Conservation (phyloP, 2,797 vertebrate genomes). For the Sebastiscus albofasciatus region DNA sequence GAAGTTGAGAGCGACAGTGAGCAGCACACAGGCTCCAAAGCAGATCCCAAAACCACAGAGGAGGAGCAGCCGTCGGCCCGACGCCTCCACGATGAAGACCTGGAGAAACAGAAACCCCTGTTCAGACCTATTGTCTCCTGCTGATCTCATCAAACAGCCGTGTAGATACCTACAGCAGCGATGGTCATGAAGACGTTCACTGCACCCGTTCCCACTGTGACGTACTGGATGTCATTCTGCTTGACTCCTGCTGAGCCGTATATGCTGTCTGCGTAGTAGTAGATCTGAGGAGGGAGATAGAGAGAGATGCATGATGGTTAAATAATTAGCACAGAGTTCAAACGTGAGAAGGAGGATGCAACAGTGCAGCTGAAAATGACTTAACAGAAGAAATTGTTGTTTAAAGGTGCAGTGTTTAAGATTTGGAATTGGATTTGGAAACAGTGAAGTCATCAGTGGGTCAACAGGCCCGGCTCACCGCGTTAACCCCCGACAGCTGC, state of each 20-base stretch:
- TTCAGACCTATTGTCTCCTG: background rate
- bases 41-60: conserved; percentile 90
- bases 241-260: conserved; percentile 87
- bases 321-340: background rate
- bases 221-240: conserved; percentile 83
- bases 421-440: too few species aligned
- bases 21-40: conserved; percentile 82
- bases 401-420: background rate
- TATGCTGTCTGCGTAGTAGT: conserved; percentile 94
- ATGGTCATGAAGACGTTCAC: conserved; percentile 92
- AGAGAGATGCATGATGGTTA: background rate
- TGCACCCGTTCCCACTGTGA: conserved; percentile 90
- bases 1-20: conserved; percentile 87
- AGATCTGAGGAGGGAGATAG: conserved; percentile 83
- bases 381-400: background rate
- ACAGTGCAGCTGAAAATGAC: background rate
- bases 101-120: conserved; percentile 48
- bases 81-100: conserved; percentile 91
- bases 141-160: background rate
- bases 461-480: conserved; percentile 68
- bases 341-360: background rate
- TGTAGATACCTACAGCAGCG: conserved; percentile 83
- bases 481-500: conserved; percentile 94
- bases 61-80: conserved; percentile 88
- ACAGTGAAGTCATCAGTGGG: background rate